Evolutionary conservation across 2,113 vertebrate genomes (phyloP), one percentile per base, ranked within the genome.

Genomic region (Thunnus maccoyii): DNA sequence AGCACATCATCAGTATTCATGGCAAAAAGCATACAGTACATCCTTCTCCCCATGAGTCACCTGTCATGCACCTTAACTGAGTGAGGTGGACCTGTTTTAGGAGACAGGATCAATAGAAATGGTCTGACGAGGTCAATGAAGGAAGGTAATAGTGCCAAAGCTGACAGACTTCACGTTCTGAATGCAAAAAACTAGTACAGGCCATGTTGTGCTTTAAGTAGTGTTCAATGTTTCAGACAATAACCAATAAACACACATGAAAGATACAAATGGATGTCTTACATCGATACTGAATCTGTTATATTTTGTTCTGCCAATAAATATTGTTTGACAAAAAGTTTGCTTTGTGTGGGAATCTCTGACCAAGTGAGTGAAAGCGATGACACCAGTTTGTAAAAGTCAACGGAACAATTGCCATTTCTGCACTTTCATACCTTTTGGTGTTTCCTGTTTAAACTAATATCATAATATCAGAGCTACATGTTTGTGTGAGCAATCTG

Each of bases 301-400:
- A 13, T 57, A 61, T 82, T 88, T 71, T 78, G 69, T 86, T 81
- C 66, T 86, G 22, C 47, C 44, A 91, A 91, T 93, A 91, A 93
- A 93, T 63, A 85, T 48, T 30, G 75, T 91, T 90, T 90, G 71
- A 89, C 78, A 90, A 72, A 72, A 87, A 15, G 47, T 12, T 10
- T 48, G 27, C n/a, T 27, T 7, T n/a, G 48, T 78, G 52, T 78
- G 30, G 20, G 27, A 46, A 54, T 85, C 32, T 76, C 18, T 76
- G 17, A 48, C 25, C n/a, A 5, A 2, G 5, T n/a, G 13, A 41
- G 36, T 9, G 36, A 41, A 41, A 41, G 36, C 7, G 9, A 41
- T 41, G 36, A 41, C 36, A 9, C 36, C 36, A 41, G 36, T 41
- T 9, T 41, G 36, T 7, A 7, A 32, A 32, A 1, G 10, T 48